These are phyloP conservation scores for Elgonia sp. DNA, from an alignment of 2,888 invertebrate genomes.

Conservation along the genomic window DNA sequence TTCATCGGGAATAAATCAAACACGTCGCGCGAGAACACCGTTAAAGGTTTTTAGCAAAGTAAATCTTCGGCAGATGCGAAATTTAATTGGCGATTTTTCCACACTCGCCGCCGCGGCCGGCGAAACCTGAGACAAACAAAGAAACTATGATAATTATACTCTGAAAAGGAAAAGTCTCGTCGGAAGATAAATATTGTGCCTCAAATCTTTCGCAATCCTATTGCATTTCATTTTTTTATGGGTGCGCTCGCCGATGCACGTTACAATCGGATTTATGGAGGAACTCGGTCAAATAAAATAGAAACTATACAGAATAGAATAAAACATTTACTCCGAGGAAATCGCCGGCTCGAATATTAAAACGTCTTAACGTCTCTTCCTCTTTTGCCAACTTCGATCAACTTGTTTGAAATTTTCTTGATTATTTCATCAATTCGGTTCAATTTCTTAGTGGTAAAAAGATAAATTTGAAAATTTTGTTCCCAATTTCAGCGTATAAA, in stretches of 20 bases:
- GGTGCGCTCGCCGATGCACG: conserved; percentile 74
- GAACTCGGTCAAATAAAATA: conserved; percentile 76
- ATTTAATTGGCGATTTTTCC: conserved; percentile 72
- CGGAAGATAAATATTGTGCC: conserved; percentile 75
- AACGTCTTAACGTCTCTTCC: conserved; percentile 13
- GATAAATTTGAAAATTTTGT: too few species aligned
- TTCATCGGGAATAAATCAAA: conserved; percentile 68
- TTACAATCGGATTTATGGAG: conserved; percentile 76
- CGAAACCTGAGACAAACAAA: conserved; percentile 70
- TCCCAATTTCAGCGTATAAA: too few species aligned
- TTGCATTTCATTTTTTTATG: conserved; percentile 75
- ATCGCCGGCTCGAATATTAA: conserved; percentile 45
- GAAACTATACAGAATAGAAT: conserved; percentile 68
- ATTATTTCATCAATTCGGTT: too few species aligned
- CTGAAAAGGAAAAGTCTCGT: conserved; percentile 71
- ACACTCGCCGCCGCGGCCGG: conserved; percentile 40
- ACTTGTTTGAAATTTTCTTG: too few species aligned
- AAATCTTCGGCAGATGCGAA: conserved; percentile 59
- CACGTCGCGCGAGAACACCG: conserved; percentile 22
- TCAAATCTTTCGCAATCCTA: conserved; percentile 73
- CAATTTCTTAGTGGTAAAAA: too few species aligned
- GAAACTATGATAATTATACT: conserved; percentile 73
- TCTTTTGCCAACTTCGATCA: neutral
- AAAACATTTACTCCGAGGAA: conserved; percentile 63
- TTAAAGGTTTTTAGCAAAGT: conserved; percentile 41